Conservation (phyloP, 2,797 vertebrate species). For the Aulostomus chinensis region DNA sequence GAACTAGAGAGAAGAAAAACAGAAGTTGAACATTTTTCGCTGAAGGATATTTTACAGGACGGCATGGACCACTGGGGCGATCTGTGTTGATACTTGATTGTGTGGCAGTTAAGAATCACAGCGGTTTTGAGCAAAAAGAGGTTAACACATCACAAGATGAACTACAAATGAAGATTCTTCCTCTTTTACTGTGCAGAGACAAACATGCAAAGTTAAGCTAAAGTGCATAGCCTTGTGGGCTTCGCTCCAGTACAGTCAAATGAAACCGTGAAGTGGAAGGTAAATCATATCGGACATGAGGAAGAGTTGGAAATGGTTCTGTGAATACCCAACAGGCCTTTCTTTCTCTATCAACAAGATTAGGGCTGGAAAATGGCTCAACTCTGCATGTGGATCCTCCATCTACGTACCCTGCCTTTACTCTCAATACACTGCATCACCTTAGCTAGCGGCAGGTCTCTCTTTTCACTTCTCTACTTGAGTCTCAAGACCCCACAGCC, state of each 20-base stretch:
- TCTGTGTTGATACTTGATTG: too few relatives aligned
- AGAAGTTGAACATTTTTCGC: conserved; percentile 1
- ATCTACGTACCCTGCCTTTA: conserved; percentile 6
- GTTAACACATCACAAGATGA: too few relatives aligned
- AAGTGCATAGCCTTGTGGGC: background rate
- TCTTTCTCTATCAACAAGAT: conserved; percentile 28
- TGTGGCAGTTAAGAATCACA: too few relatives aligned
- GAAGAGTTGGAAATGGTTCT: conserved; percentile 15
- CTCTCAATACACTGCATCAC: conserved; percentile 46
- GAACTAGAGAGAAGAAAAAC: conserved; percentile 78
- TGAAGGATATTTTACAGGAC: too few relatives aligned
- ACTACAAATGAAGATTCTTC: too few relatives aligned
- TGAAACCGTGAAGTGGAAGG: conserved; percentile 13
- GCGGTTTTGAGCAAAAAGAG: too few relatives aligned
- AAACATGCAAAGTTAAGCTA: background rate
- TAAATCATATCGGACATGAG: conserved; percentile 4
- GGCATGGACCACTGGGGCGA: too few relatives aligned
- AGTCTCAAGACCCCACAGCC: conserved; percentile 22
- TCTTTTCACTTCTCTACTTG: conserved; percentile 18
- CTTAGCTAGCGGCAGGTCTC: conserved; percentile 6
- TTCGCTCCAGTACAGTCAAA: conserved; percentile 8
- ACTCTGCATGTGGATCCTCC: conserved; percentile 13
- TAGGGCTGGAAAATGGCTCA: conserved; percentile 18
- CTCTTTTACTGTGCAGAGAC: too few relatives aligned
- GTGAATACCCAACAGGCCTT: background rate